Base-by-base conservation (phyloP, 2,888 invertebrate species). In the Mimas tiliae region DNA sequence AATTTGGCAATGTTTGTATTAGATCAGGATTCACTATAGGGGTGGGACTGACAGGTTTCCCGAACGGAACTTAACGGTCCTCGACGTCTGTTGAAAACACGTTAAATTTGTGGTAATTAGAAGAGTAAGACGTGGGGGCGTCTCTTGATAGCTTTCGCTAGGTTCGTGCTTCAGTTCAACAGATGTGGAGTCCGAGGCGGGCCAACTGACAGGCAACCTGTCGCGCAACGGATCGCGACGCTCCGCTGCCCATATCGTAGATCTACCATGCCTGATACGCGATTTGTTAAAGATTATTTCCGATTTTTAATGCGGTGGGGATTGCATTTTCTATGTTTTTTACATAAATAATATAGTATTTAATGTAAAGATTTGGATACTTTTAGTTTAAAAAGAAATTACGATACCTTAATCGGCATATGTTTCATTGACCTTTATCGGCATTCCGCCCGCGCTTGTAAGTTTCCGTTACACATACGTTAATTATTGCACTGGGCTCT, bases 141-240 rank as follows among this genome's bases (percentile, higher is more conserved):
- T 90, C 91, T 90, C 87, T 81, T 82, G 78, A 74, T 74, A 66
- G 74, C 68, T 81, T 78, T 77, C 79, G 84, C 81, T 80, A 80
- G 79, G 78, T 80, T 78, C 77, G 82, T 78, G 81, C 75, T 75
- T 73, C 70, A 71, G 67, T 74, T 73, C 80, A 83, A 88, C 92
- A 92, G 94, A 95, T 89, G 92, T 88, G 77, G 81, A 69, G 76
- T 71, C 74, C 67, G 68, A 58, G 68, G 58, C 19, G 65, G 53
- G 68, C 85, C 89, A 89, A 92, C 93, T 88, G 94, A 85, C 91
- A 79, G 86, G 68, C 93, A 93, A 93, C 93, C 93, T 93, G 94
- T 93, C 88, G 91, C 85, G 74, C 91, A 93, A 93, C 93, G 91
- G 91, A 84, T 76, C 86, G 90, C 85, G 86, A 74, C 93, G 93